Evolutionary conservation across 30 jellyfish, hydroid and myxozoan species (phyloP).

Genomic region (Cassiopea andromeda): DNA sequence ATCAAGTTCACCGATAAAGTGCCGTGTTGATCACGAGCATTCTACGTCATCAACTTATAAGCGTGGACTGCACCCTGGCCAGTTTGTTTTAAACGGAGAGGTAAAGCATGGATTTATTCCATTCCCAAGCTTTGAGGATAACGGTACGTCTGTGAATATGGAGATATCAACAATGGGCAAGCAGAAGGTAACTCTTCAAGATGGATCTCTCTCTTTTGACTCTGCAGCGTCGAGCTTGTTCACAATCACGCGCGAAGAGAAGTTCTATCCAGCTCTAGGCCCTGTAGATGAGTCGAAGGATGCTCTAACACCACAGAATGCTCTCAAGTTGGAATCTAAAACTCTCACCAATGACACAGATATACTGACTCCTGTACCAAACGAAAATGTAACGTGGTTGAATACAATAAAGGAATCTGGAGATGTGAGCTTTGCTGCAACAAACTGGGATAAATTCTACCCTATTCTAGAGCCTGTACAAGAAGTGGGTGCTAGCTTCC

Average conservation of each 20-base stretch:
- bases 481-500: background rate
- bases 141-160: constrained; percentile 59
- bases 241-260: constrained; percentile 65
- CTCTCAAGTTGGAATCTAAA: background rate
- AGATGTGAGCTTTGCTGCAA: constrained; percentile 26
- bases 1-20: constrained; percentile 52
- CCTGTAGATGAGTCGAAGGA: constrained; percentile 30
- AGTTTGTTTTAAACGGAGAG: constrained; percentile 62
- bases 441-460: constrained; percentile 54
- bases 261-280: constrained; percentile 43
- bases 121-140: constrained; percentile 58
- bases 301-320: constrained; percentile 29
- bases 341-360: constrained; percentile 27
- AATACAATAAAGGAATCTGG: background rate
- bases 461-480: constrained; percentile 44
- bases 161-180: constrained; percentile 56
- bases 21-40: constrained; percentile 15
- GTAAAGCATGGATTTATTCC: constrained; percentile 69
- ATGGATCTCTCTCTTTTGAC: constrained; percentile 57
- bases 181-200: constrained; percentile 1
- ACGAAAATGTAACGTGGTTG: constrained; percentile 12
- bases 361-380: background rate
- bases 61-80: constrained; percentile 67
- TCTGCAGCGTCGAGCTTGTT: constrained; percentile 68
- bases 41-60: constrained; percentile 4